phyloP scores from a whole-genome alignment of 1,140 invertebrate species.

The Andrena cerasifolii region DNA sequence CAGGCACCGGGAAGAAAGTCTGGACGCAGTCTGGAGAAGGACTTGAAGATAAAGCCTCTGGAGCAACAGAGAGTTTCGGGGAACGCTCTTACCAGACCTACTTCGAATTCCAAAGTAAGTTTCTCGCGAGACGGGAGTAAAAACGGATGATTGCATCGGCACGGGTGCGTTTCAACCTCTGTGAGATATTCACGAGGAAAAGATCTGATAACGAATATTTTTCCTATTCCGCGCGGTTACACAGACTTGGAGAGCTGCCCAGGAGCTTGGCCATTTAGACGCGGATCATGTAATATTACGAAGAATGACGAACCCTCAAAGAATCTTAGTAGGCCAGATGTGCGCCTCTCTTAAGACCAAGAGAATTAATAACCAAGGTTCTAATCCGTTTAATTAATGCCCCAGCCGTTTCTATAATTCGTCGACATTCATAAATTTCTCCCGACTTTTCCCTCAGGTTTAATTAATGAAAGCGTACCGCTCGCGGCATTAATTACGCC shows the following conservation, averaged over 20 bases:
- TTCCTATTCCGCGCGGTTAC: slow-evolving; percentile 30
- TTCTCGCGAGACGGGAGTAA: background rate
- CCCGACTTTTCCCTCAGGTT: slow-evolving; percentile 30
- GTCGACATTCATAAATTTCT: background rate
- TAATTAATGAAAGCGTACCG: slow-evolving; percentile 58
- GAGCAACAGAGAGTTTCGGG: slow-evolving; percentile 23
- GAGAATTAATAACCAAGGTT: slow-evolving; percentile 57
- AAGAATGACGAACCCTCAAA: slow-evolving; percentile 64
- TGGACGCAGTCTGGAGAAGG: background rate
- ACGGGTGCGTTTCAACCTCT: slow-evolving; percentile 5
- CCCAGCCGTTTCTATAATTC: background rate
- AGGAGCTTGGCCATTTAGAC: slow-evolving; percentile 47
- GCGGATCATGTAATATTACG: slow-evolving; percentile 60
- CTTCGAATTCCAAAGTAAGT: slow-evolving; percentile 43
- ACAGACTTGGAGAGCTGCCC: slow-evolving; percentile 45
- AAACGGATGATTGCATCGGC: slow-evolving; percentile 18
- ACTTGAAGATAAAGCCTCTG: slow-evolving; percentile 6
- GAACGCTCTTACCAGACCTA: slow-evolving; percentile 9
- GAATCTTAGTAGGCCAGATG: slow-evolving; percentile 64
- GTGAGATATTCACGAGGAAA: slow-evolving; percentile 33
- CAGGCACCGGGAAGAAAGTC: background rate
- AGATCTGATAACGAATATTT: slow-evolving; percentile 41
- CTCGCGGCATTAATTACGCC: slow-evolving; percentile 59
- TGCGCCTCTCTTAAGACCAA: slow-evolving; percentile 59
- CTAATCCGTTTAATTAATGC: background rate